Evolutionary conservation across 1,140 invertebrate genomes (phyloP), one percentile per base, ranked within the genome.

Genomic region (Tetragonula clypearis): DNA sequence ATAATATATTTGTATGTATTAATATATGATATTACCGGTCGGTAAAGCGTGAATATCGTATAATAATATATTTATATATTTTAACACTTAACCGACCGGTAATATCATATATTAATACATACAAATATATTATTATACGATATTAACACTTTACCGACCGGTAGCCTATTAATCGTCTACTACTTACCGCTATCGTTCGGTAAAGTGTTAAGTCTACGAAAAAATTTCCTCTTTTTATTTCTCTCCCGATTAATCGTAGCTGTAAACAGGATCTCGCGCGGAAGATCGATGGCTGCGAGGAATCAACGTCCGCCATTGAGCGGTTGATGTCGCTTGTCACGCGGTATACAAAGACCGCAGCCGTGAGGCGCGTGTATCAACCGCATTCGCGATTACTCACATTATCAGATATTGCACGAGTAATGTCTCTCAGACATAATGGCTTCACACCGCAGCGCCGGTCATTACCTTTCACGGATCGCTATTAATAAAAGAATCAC

Each of bases 381-480:
- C 41, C n/a, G 35, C 30, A 26, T 11, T 60, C 23, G 26, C 60
- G 35, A 86, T 83, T 30, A 30, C 74, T 65, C 26, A 53, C 19
- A 30, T 87, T 83, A 83, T 86, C 62, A 75, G 41, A 69, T n/a
- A 71, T 49, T 79, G 73, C 73, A 79, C 56, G 60, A 60, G 66
- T 60, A 87, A 49, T 9, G 41, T 49, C 6, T 49, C 41, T 6
- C 41, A 49, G 41, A 49, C 6, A 49, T 49, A 49, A 83, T 78
- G 35, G 41, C 53, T 68, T 82, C n/a, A 56, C 79, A 65, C 71
- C 23, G 23, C 35, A 53, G 49, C 35, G n/a, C 30, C 41, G 60
- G 41, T 80, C 66, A 62, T 85, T 80, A 80, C 79, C 78, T 85
- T 82, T 82, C 79, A 82, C 71, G 55, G 60, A 55, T 66, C 71